Evolutionary conservation across 1,140 invertebrate species (phyloP).

Genomic region (Drosophila nikananu): DNA sequence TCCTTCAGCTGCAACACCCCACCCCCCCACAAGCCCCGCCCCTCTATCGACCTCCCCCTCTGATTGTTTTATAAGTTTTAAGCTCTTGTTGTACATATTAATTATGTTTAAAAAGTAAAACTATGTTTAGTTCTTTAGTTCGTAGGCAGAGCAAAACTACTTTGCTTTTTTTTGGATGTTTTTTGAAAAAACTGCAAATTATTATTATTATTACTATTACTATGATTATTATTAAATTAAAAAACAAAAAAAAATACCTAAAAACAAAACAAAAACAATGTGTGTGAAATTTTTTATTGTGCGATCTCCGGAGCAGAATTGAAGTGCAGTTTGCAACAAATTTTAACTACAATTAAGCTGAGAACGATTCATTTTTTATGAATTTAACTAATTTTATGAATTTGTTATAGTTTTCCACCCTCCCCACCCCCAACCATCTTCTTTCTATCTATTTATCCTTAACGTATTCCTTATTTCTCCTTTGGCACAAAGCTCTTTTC

Average conservation of each 20-base stretch:
- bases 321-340: conserved; percentile 55
- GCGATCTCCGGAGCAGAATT: conserved; percentile 62
- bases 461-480: conserved; percentile 29
- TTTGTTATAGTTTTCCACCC: conserved; percentile 53
- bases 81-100: conserved; percentile 75
- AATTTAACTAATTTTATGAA: conserved; percentile 63
- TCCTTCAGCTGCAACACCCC: conserved; percentile 20
- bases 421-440: not conserved
- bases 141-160: conserved; percentile 67
- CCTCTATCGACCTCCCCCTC: conserved; percentile 8
- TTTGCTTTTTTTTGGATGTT: conserved; percentile 71
- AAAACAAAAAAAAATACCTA: conserved; percentile 23
- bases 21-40: conserved; percentile 5
- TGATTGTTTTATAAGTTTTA: conserved; percentile 79
- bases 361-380: conserved; percentile 77
- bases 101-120: conserved; percentile 48
- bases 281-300: conserved; percentile 71
- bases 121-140: conserved; percentile 51
- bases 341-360: conserved; percentile 66
- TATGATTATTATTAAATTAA: conserved; percentile 52
- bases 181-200: conserved; percentile 82
- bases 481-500: conserved; percentile 57
- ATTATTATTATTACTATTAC: conserved; percentile 70
- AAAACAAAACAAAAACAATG: conserved; percentile 39
- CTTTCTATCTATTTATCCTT: not conserved